phyloP scores from a whole-genome alignment of 1,140 invertebrate species.

The Drosophila sucinea region DNA sequence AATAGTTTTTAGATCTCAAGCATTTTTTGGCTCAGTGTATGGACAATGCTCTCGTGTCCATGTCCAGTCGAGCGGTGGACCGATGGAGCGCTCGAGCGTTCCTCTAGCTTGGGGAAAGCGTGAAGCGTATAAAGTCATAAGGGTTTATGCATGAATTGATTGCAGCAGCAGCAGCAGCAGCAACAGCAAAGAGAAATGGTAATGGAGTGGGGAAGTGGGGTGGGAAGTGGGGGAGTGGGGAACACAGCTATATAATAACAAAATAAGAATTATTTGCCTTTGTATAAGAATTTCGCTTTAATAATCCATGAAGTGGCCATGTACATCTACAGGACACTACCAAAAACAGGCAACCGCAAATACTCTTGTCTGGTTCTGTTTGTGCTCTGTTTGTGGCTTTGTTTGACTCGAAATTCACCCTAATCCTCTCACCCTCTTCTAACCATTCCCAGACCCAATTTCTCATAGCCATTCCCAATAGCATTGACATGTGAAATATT shows the following conservation, averaged over 20 bases:
- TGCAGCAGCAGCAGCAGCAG: conserved; percentile 34
- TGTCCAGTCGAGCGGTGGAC: conserved; percentile 35
- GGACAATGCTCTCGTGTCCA: conserved; percentile 33
- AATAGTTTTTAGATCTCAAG: too few relatives aligned
- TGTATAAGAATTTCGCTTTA: conserved; percentile 69
- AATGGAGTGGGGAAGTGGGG: too few relatives aligned
- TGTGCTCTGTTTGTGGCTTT: conserved; percentile 15
- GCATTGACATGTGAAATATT: conserved; percentile 78
- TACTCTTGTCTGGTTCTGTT: conserved; percentile 11
- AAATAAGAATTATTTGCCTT: conserved; percentile 72
- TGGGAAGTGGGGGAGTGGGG: neutral
- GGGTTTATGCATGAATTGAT: conserved; percentile 81
- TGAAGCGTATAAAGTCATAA: conserved; percentile 80
- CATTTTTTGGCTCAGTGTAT: conserved; percentile 3
- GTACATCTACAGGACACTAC: neutral
- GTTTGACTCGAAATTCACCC: conserved; percentile 16
- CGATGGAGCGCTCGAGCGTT: conserved; percentile 25
- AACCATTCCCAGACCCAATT: conserved; percentile 1
- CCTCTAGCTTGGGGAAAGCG: conserved; percentile 67
- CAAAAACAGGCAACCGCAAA: conserved; percentile 13
- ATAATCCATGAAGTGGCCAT: conserved; percentile 71
- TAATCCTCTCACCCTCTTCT: neutral
- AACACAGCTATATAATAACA: conserved; percentile 57
- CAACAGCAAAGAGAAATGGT: neutral
- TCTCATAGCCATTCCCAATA: conserved; percentile 33